Conservation (phyloP, 2,113 vertebrate species). For the Tenebrosternarchus preto region DNA sequence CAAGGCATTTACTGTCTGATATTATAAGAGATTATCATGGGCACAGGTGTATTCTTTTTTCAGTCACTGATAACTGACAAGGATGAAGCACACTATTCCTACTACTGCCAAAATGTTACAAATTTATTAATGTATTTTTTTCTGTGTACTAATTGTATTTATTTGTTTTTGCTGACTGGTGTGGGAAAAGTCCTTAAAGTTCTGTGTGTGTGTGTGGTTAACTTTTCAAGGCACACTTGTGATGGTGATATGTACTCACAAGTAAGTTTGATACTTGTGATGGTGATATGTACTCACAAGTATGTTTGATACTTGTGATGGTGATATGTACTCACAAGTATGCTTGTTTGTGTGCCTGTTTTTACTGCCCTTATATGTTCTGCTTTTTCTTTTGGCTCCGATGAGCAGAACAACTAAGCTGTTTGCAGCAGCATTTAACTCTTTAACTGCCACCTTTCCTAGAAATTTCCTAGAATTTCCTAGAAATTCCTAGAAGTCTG, state of each 20-base stretch:
- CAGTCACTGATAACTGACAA: not conserved
- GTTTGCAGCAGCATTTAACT: not conserved
- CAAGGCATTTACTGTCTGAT: slow-evolving; percentile 22
- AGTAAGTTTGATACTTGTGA: slow-evolving; percentile 1
- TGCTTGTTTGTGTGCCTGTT: not conserved
- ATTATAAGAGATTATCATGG: slow-evolving; percentile 23
- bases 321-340: no score
- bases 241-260: not conserved
- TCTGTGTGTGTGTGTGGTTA: not conserved
- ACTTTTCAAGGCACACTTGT: not conserved
- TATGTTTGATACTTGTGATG: not conserved
- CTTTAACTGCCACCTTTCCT: not conserved
- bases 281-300: not conserved
- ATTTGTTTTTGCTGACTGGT: slow-evolving; percentile 21
- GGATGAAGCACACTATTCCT: slow-evolving; percentile 16
- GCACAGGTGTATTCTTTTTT: not conserved
- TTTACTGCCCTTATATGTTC: no score
- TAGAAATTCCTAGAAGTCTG: not conserved
- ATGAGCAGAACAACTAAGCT: not conserved
- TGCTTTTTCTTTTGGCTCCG: not conserved
- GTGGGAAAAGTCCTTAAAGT: slow-evolving; percentile 13
- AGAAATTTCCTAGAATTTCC: no score
- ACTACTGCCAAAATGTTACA: slow-evolving; percentile 25
- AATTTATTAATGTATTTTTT: slow-evolving; percentile 3
- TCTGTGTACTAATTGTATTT: slow-evolving; percentile 15